Conservation (phyloP, 2,797 vertebrate species). For the Benthosema pterotum region DNA sequence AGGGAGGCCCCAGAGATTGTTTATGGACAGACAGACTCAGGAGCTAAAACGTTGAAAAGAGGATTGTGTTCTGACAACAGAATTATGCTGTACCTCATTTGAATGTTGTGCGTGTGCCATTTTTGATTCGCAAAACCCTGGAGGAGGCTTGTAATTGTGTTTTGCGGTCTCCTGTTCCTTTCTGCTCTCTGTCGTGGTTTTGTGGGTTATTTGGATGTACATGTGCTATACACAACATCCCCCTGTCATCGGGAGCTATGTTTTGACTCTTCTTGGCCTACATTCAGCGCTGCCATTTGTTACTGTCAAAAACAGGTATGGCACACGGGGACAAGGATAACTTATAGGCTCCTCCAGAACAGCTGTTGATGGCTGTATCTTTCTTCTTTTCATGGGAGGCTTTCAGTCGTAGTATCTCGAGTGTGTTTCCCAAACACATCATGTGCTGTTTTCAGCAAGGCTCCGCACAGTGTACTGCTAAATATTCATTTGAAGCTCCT, state of each 20-base stretch:
- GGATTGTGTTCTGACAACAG: neutral
- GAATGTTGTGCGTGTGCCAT: constrained; percentile 17
- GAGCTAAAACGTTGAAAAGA: too few species aligned
- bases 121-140: constrained; percentile 28
- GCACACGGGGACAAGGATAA: constrained; percentile 39
- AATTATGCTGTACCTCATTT: neutral
- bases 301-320: constrained; percentile 54
- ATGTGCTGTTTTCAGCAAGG: constrained; percentile 33
- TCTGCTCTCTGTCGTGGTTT: constrained; percentile 45
- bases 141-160: constrained; percentile 38
- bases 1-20: too few species aligned
- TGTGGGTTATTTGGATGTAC: constrained; percentile 51
- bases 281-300: constrained; percentile 61
- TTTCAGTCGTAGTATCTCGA: constrained; percentile 31
- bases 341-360: constrained; percentile 26
- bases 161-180: constrained; percentile 11
- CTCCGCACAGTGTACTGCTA: constrained; percentile 31
- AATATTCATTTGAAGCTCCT: neutral
- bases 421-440: constrained; percentile 39
- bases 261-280: constrained; percentile 68
- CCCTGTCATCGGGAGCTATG: constrained; percentile 53
- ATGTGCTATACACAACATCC: constrained; percentile 52
- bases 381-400: constrained; percentile 27
- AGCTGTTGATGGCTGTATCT: constrained; percentile 39
- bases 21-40: too few species aligned